These are phyloP conservation scores for Bellardia bayeri DNA, from an alignment of 2,888 invertebrate genomes.

Conservation along the genomic window DNA sequence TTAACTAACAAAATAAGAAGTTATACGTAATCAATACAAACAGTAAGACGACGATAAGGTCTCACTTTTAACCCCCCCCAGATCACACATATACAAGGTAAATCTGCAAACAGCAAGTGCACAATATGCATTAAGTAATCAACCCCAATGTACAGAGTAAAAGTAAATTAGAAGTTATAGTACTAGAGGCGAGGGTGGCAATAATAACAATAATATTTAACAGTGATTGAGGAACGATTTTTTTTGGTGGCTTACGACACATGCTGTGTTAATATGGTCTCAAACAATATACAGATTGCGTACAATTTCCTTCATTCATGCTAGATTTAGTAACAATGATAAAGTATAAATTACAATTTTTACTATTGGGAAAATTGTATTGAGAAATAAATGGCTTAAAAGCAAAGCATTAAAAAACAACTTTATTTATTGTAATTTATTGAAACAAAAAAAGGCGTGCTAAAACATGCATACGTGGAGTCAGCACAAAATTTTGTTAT, in stretches of 20 bases:
- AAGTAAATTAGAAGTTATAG: not conserved
- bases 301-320: slow-evolving; percentile 44
- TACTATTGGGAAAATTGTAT: slow-evolving; percentile 13
- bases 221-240: slow-evolving; percentile 63
- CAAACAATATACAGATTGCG: slow-evolving; percentile 59
- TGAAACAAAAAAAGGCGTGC: slow-evolving; percentile 35
- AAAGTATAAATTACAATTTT: slow-evolving; percentile 70
- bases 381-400: slow-evolving; percentile 36
- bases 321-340: slow-evolving; percentile 69
- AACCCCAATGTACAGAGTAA: slow-evolving; percentile 15
- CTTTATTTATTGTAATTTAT: slow-evolving; percentile 53
- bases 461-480: slow-evolving; percentile 36
- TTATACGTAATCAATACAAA: slow-evolving; percentile 72
- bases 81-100: slow-evolving; percentile 37
- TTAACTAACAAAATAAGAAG: slow-evolving; percentile 73
- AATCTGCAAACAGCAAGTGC: slow-evolving; percentile 52
- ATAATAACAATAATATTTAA: slow-evolving; percentile 62
- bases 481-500: slow-evolving; percentile 33
- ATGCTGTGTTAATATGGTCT: slow-evolving; percentile 73
- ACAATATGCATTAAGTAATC: slow-evolving; percentile 21
- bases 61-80: not conserved
- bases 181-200: slow-evolving; percentile 9
- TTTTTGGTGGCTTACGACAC: slow-evolving; percentile 70
- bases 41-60: slow-evolving; percentile 43
- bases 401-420: slow-evolving; percentile 42